Percentiles rank a stretch among this genome's conserved stretches.
These are phyloP conservation scores for Opisthocomus hoazin DNA, from an alignment of 2,113 vertebrate species.

Conservation along the genomic window DNA sequence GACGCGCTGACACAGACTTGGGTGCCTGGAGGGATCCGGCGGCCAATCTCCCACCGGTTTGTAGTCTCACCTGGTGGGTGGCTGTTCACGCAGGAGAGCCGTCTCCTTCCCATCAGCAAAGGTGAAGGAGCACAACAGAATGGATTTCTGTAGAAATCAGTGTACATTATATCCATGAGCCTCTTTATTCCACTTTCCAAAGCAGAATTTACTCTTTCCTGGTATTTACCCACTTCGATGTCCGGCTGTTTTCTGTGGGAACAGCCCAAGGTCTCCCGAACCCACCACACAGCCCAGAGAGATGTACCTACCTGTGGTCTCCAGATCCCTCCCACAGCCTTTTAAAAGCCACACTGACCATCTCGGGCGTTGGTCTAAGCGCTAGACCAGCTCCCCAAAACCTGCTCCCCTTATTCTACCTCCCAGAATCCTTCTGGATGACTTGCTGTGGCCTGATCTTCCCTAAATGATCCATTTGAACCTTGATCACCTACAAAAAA, in stretches of 20 bases:
- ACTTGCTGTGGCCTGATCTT: background rate
- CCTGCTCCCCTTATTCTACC: background rate
- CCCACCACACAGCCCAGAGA: background rate
- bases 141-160: background rate
- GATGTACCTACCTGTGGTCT: background rate
- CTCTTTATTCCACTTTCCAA: background rate
- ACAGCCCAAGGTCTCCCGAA: background rate
- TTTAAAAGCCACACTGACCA: background rate
- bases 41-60: background rate
- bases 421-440: background rate
- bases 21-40: background rate
- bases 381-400: background rate
- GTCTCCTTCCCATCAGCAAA: background rate
- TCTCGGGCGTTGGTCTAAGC: background rate
- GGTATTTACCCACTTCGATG: rapidly evolving
- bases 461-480: background rate
- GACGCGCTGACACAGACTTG: rapidly evolving
- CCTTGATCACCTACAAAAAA: too few species aligned
- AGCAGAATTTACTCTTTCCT: background rate
- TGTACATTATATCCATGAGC: rapidly evolving
- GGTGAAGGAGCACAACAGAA: background rate
- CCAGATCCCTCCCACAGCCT: background rate
- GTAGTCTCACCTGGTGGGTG: too few species aligned
- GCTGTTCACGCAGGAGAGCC: background rate
- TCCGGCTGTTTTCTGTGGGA: background rate